A percentile compares a stretch with the other conserved stretches of the same genome.
Conservation (phyloP, 2,888 invertebrate genomes). For the Hemistola chrysoprasaria region DNA sequence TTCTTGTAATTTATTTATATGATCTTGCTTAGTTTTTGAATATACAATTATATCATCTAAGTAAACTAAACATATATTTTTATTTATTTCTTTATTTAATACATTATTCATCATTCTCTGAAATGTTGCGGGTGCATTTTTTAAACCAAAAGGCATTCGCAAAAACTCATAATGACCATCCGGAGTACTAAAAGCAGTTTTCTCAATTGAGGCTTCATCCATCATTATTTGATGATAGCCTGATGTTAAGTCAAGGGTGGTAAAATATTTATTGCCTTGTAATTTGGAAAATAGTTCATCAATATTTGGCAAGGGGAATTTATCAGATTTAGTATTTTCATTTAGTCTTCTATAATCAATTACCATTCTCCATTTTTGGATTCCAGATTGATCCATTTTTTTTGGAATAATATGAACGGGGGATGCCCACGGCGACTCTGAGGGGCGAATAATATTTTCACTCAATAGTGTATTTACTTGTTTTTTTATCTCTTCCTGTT, state of each 20-base stretch:
- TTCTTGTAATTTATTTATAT: not conserved
- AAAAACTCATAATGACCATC: not conserved
- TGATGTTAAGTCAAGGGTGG: not conserved
- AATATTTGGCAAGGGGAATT: slow-evolving; percentile 1
- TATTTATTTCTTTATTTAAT: too few species aligned
- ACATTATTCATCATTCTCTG: not conserved
- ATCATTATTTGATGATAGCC: too few species aligned
- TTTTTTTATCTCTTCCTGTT: too few species aligned
- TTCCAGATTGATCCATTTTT: not conserved
- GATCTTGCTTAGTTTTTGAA: not conserved
- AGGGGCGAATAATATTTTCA: too few species aligned
- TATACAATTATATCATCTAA: too few species aligned
- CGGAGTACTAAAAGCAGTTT: not conserved
- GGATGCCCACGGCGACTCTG: too few species aligned
- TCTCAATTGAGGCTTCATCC: too few species aligned
- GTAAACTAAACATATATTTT: too few species aligned
- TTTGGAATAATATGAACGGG: too few species aligned
- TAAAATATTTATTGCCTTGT: not conserved
- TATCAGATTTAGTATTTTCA: slow-evolving; percentile 1
- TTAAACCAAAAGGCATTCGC: not conserved
- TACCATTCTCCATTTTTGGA: slow-evolving; percentile 1
- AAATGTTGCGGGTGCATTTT: not conserved
- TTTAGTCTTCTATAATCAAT: slow-evolving; percentile 4
- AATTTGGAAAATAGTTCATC: not conserved
- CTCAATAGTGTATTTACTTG: too few species aligned